Conservation (phyloP, 2,888 invertebrate species). For the Mantis religiosa region DNA sequence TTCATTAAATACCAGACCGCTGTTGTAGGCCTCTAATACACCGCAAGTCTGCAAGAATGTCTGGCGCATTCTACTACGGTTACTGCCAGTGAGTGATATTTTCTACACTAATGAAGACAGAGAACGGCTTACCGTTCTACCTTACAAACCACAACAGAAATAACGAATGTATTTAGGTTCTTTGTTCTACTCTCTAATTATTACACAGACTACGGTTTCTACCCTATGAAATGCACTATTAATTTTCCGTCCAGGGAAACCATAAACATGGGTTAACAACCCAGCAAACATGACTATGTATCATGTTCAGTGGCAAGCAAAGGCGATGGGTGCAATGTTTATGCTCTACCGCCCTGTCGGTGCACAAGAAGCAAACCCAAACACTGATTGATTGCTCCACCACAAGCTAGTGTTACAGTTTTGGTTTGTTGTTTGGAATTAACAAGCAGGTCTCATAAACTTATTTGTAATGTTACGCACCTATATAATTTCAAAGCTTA, state of each 20-base stretch:
- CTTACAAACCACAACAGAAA: background rate
- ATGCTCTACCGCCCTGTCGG: too few species aligned
- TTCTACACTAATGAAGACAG: background rate
- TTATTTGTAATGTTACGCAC: too few species aligned
- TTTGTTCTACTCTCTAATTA: background rate
- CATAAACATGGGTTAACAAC: too few species aligned
- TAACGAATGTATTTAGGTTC: background rate
- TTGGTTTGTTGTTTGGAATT: too few species aligned
- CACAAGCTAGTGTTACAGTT: too few species aligned
- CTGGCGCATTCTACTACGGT: background rate
- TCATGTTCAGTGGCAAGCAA: too few species aligned
- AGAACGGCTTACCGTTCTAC: background rate
- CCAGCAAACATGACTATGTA: too few species aligned
- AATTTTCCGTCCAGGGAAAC: background rate
- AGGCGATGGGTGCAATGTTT: too few species aligned
- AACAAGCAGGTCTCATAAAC: too few species aligned
- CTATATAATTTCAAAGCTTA: too few species aligned
- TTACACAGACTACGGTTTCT: background rate
- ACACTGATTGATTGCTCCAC: too few species aligned
- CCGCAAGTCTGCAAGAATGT: background rate
- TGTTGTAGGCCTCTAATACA: background rate
- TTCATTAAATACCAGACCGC: background rate
- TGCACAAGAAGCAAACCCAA: too few species aligned
- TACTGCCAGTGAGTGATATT: background rate
- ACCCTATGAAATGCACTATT: background rate